Conservation (phyloP, 2,113 vertebrate species). For the Ardeotis arabs region DNA sequence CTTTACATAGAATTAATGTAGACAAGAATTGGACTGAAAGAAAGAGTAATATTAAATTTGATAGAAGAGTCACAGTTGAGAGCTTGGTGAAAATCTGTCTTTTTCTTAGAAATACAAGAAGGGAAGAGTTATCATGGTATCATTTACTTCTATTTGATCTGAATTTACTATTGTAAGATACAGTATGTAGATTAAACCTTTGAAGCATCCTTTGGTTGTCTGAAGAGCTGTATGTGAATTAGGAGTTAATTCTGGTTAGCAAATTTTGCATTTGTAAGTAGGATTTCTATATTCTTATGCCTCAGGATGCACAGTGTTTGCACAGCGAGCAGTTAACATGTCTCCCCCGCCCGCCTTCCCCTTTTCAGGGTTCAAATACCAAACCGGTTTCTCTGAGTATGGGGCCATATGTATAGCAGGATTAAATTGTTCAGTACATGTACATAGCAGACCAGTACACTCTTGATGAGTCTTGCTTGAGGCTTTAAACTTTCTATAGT, state of each 20-base stretch:
- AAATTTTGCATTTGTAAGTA: not conserved
- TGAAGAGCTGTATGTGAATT: not conserved
- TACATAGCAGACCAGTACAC: not conserved
- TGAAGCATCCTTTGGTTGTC: not conserved
- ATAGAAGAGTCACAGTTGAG: not conserved
- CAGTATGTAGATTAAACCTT: not conserved
- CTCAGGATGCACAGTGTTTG: not conserved
- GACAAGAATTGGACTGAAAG: constrained; percentile 24
- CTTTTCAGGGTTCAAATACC: not conserved
- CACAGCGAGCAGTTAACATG: not conserved
- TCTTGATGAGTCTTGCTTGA: not conserved
- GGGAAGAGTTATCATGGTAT: not conserved
- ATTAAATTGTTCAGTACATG: not conserved
- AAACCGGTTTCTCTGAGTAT: not conserved
- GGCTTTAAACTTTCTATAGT: not conserved
- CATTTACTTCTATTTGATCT: constrained; percentile 2
- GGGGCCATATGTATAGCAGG: not conserved
- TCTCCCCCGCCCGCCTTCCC: not conserved
- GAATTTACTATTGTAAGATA: not conserved
- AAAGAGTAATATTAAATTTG: constrained; percentile 20
- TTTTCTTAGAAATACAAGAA: not conserved
- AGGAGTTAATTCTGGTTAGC: not conserved
- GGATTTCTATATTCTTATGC: not conserved
- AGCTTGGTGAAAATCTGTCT: not conserved
- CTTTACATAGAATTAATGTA: constrained; percentile 40